Evolutionary conservation across 2,888 invertebrate genomes (phyloP).

Genomic region (Dicyrtoma fusca): DNA sequence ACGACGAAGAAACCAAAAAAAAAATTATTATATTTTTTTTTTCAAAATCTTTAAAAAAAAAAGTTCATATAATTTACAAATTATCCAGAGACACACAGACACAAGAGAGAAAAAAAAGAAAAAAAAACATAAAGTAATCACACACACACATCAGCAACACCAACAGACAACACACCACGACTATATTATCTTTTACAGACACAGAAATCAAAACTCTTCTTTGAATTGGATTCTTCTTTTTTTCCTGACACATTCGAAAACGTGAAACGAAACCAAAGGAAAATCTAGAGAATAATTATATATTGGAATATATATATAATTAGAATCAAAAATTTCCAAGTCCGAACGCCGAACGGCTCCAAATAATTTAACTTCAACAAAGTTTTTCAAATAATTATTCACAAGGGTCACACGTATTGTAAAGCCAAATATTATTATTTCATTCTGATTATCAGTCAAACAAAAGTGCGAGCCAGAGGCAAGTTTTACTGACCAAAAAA

Average conservation of each 20-base stretch:
- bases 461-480: no score
- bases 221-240: not conserved
- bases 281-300: constrained; percentile 1
- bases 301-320: constrained; percentile 8
- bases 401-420: not conserved
- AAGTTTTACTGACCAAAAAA: no score
- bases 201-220: not conserved
- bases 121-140: not conserved
- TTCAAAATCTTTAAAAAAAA: not conserved
- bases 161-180: not conserved
- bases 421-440: not conserved
- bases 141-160: not conserved
- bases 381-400: not conserved
- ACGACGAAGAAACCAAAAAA: not conserved
- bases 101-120: no score
- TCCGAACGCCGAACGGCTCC: no score
- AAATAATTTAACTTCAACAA: no score
- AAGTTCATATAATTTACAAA: constrained; percentile 7
- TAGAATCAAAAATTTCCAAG: not conserved
- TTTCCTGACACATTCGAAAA: constrained; percentile 13
- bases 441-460: not conserved
- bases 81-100: not conserved
- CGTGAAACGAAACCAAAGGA: constrained; percentile 18
- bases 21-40: not conserved
- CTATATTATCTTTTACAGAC: not conserved